Evolutionary conservation across 2,113 vertebrate genomes (phyloP).

Genomic region (Pelmatolapia mariae): DNA sequence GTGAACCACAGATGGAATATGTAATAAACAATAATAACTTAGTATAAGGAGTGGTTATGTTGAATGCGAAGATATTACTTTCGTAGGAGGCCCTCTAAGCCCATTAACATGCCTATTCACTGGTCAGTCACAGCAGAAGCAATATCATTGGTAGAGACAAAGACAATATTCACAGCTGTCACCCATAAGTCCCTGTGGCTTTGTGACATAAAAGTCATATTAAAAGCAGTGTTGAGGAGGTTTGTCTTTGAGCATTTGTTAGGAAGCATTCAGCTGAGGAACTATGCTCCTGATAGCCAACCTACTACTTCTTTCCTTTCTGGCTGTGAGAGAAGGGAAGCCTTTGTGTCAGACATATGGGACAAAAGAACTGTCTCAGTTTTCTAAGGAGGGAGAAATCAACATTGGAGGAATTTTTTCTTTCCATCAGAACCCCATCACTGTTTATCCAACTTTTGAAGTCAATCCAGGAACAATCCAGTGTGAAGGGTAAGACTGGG

Average conservation of each 20-base stretch:
- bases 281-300: constrained; percentile 52
- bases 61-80: background rate
- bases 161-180: background rate
- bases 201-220: constrained; percentile 9
- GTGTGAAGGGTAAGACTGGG: constrained; percentile 67
- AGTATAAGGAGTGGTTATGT: background rate
- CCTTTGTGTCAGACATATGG: constrained; percentile 61
- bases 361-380: constrained; percentile 62
- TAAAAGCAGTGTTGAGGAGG: constrained; percentile 1
- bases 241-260: background rate
- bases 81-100: background rate
- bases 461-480: constrained; percentile 59
- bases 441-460: constrained; percentile 53
- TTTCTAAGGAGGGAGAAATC: constrained; percentile 71
- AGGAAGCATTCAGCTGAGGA: background rate
- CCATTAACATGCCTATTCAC: background rate
- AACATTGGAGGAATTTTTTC: constrained; percentile 76
- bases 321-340: constrained; percentile 36
- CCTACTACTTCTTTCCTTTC: constrained; percentile 37
- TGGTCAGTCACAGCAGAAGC: constrained; percentile 12
- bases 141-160: constrained; percentile 23
- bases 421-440: constrained; percentile 68
- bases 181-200: background rate
- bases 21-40: background rate
- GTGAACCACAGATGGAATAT: background rate